Base-by-base conservation (phyloP, 2,888 invertebrate genomes). In the Eristalis tenax region DNA sequence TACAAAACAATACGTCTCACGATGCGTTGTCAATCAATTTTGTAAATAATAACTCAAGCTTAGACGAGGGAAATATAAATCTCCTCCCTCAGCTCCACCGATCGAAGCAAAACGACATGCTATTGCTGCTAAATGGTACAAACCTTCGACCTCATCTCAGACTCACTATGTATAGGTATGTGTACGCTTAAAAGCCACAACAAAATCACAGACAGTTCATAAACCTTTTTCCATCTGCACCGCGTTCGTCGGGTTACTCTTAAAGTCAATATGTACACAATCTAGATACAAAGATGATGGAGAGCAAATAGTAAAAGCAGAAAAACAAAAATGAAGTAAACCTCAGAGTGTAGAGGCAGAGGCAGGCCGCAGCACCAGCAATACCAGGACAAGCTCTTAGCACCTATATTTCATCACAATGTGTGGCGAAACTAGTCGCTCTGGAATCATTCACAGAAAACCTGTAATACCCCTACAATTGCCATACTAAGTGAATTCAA, bases 371-470 rank as follows among this genome's bases (percentile, higher is more conserved):
- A 40, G 40, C 40, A 40, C 28, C 11, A 68, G 80, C 84, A 80
- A 77, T 77, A 79, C 70, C 78, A 82, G 83, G 86, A 78, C 86
- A 75, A 18, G 86, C 83, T 83, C 73, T 83, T 87, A 83, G 83
- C 80, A 87, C 87, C 79, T 83, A 76, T 80, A 87, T 87, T 87
- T 87, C 87, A 83, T 76, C 87, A 80, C 68, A 76, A 63, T 76
- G 79, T 80, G 79, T 83, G 87, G 87, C 87, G 87, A 87, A 87
- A 87, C 87, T 79, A 73, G 83, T 76, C 73, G 63, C 76, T 77
- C 77, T 85, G 43, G 73, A 85, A 69, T 83, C 83, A 79, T 83
- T 83, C 83, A 87, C 71, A 87, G 83, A 87, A 87, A 87, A 87
- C 83, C 79, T 83, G 83, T 83, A 87, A 69, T 83, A 56, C 71